Evolutionary conservation across 2,113 vertebrate species (phyloP), one percentile per base, ranked within the genome.

Genomic region (Tetraodon nigroviridis): DNA sequence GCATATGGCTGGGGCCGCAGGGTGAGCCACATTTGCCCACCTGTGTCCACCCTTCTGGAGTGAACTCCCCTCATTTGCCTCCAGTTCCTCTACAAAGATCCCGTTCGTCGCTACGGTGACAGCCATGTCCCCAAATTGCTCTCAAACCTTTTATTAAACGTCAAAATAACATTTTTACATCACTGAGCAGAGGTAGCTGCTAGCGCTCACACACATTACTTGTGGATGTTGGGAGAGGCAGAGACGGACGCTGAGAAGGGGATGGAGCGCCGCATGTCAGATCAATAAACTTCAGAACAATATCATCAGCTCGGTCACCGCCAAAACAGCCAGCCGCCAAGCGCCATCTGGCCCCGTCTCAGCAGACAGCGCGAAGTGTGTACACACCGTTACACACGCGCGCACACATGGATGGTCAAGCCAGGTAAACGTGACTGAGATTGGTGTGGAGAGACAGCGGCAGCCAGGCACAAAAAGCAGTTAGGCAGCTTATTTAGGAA

Each of bases 271-370:
- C 72, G 80, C 82, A 82, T 75, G 84, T 82, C 73, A 58, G 80
- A 88, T 87, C 82, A 82, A 87, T 88, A 86, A 83, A 81, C 82
- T 86, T 82, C 79, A 86, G 82, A 84, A 87, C 79, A 56, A 80
- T 78, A 87, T 86, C 85, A 88, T 88, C 82, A 83, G 73, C 81
- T 55, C 61, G 69, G 83, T 83, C 75, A 71, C 76, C 63, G 72
- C 61, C 63, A 79, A 80, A 76, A 88, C 80, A 87, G 79, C 81
- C 77, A 73, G 84, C 75, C 76, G 69, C 73, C 75, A 72, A 69
- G 79, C 83, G 55, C 87, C 85, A 87, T 87, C 85, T 88, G 87
- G 82, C 66, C 71, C 24, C 3, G 63, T 86, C 79, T 78, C 86
- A 51, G 58, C 45, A 73, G 84, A 70, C 80, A 21, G 51, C 73